A percentile compares a stretch with the other conserved stretches of the same genome.
phyloP scores from a whole-genome alignment of 2,888 invertebrate genomes.

The Eulithis prunata region DNA sequence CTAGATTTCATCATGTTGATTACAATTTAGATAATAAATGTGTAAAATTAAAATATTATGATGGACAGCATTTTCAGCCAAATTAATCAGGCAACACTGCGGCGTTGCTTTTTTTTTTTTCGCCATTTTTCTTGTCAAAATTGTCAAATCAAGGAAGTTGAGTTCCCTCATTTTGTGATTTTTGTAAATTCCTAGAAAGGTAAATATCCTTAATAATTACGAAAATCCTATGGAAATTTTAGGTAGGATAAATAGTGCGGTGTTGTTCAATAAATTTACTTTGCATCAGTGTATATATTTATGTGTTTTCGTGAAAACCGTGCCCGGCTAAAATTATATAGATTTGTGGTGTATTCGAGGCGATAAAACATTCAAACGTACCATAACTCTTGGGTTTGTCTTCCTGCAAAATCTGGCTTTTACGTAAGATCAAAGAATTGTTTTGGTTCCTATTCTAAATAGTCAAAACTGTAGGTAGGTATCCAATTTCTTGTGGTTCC shows the following conservation, averaged over 20 bases:
- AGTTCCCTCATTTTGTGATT: constrained; percentile 39
- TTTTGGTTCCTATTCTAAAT: not conserved
- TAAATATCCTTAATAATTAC: constrained; percentile 53
- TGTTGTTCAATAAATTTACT: constrained; percentile 33
- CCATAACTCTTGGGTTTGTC: not conserved
- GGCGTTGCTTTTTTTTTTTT: too few relatives aligned
- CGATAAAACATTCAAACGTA: not conserved
- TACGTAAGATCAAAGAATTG: not conserved
- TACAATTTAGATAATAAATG: too few relatives aligned
- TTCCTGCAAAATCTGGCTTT: not conserved
- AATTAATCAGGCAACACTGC: too few relatives aligned
- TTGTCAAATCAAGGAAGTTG: constrained; percentile 36
- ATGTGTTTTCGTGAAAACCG: not conserved
- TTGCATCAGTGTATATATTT: constrained; percentile 22
- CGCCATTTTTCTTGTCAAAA: constrained; percentile 46
- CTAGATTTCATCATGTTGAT: too few relatives aligned
- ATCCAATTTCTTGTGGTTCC: too few relatives aligned
- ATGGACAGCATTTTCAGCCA: too few relatives aligned
- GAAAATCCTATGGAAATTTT: constrained; percentile 48
- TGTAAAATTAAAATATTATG: too few relatives aligned
- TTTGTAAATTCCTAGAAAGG: constrained; percentile 46
- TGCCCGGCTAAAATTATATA: constrained; percentile 23
- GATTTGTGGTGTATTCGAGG: not conserved
- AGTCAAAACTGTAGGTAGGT: too few relatives aligned
- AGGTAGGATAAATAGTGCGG: not conserved